These are phyloP conservation scores for Pelobates cultripes DNA, from an alignment of 2,797 vertebrate genomes.

Conservation along the genomic window DNA sequence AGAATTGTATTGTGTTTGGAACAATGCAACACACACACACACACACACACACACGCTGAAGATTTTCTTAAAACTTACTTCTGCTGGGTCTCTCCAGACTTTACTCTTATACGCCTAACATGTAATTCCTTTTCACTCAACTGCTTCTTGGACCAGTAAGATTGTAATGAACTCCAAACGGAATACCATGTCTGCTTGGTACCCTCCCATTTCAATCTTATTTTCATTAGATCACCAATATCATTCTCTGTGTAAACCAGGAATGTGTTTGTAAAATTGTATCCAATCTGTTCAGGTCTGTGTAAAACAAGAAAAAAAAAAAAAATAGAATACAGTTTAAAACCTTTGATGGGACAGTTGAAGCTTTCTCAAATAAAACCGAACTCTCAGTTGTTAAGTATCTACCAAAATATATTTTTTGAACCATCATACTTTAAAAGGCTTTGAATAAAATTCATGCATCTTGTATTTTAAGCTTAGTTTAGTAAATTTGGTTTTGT, in stretches of 20 bases:
- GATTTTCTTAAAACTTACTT: constrained; percentile 75
- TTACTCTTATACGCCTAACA: constrained; percentile 87
- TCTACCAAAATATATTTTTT: too few species aligned
- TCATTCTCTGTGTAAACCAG: constrained; percentile 90
- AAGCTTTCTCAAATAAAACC: too few species aligned
- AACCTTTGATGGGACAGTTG: neutral
- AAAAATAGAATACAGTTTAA: neutral
- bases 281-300: constrained; percentile 76
- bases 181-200: constrained; percentile 75
- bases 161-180: constrained; percentile 79
- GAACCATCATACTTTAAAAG: too few species aligned
- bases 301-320: constrained; percentile 11
- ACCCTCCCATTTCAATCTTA: constrained; percentile 86
- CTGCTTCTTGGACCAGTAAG: constrained; percentile 67
- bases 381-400: too few species aligned
- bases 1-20: too few species aligned
- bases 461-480: too few species aligned
- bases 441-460: too few species aligned
- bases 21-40: too few species aligned
- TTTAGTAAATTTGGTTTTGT: too few species aligned
- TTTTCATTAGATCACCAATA: constrained; percentile 88
- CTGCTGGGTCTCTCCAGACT: constrained; percentile 89
- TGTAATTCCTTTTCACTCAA: constrained; percentile 70
- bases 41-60: too few species aligned
- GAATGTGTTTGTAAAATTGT: constrained; percentile 93